A percentile compares a stretch with the other conserved stretches of the same genome.
phyloP scores from a whole-genome alignment of 1,140 invertebrate genomes.

The Conus ventricosus region DNA sequence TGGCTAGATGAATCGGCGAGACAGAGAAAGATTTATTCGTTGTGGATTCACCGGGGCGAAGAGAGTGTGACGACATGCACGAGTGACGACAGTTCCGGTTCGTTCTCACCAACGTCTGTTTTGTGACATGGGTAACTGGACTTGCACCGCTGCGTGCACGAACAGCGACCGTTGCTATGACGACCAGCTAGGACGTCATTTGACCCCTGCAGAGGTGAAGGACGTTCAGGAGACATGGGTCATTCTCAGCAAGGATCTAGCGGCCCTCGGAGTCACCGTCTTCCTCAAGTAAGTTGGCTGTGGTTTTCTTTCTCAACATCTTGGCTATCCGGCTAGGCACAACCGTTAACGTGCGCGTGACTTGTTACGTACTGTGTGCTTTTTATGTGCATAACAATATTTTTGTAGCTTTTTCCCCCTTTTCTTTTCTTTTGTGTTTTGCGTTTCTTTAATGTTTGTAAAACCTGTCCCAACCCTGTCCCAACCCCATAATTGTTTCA shows the following conservation, averaged over 20 bases:
- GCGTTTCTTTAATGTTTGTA: too few relatives aligned
- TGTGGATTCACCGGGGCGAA: not conserved
- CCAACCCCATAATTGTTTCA: too few relatives aligned
- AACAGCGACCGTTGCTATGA: slow-evolving; percentile 40
- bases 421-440: too few relatives aligned
- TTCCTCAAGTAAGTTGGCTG: slow-evolving; percentile 53
- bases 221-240: slow-evolving; percentile 56
- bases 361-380: too few relatives aligned
- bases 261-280: slow-evolving; percentile 51
- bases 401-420: too few relatives aligned
- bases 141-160: slow-evolving; percentile 36
- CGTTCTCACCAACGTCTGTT: not conserved
- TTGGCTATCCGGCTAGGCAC: not conserved
- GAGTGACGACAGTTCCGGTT: not conserved
- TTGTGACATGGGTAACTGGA: slow-evolving; percentile 16
- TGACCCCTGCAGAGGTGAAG: slow-evolving; percentile 51
- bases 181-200: slow-evolving; percentile 46
- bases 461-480: too few relatives aligned
- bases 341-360: not conserved
- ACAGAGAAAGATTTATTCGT: too few relatives aligned
- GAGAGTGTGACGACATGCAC: not conserved
- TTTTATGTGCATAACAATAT: too few relatives aligned
- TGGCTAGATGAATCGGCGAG: too few relatives aligned
- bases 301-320: not conserved
- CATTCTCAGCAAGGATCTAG: slow-evolving; percentile 53